These are phyloP conservation scores for Strix uralensis DNA, from an alignment of 2,113 vertebrate species.

Conservation along the genomic window DNA sequence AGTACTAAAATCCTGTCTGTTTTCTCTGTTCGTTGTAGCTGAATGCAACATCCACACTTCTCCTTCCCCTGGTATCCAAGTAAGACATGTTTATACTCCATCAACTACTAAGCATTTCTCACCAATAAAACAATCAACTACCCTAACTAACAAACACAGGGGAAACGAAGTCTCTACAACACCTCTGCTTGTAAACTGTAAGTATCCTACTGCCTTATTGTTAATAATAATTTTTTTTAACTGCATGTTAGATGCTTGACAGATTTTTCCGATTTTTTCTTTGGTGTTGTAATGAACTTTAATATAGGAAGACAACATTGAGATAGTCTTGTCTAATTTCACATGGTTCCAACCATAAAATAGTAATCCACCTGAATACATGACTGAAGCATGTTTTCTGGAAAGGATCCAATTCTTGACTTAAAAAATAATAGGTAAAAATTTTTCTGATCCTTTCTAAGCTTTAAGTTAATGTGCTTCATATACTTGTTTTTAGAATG, in stretches of 20 bases:
- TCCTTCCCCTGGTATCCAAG: slow-evolving; percentile 94
- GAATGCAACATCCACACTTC: slow-evolving; percentile 98
- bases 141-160: slow-evolving; percentile 96
- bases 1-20: slow-evolving; percentile 35
- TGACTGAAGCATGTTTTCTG: background rate
- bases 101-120: slow-evolving; percentile 99
- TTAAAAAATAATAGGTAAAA: background rate
- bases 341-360: background rate
- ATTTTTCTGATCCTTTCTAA: background rate
- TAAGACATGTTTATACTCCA: slow-evolving; percentile 95
- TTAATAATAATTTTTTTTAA: background rate
- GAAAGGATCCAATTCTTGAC: background rate
- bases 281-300: background rate
- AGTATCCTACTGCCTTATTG: slow-evolving; percentile 58
- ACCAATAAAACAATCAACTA: slow-evolving; percentile 97
- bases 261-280: background rate
- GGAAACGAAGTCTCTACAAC: slow-evolving; percentile 98
- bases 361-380: background rate
- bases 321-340: background rate
- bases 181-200: slow-evolving; percentile 93
- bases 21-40: slow-evolving; percentile 75
- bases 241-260: background rate
- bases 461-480: background rate
- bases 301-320: background rate
- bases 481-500: background rate